Conservation (phyloP, 2,797 vertebrate species). For the Chiloscyllium punctatum region DNA sequence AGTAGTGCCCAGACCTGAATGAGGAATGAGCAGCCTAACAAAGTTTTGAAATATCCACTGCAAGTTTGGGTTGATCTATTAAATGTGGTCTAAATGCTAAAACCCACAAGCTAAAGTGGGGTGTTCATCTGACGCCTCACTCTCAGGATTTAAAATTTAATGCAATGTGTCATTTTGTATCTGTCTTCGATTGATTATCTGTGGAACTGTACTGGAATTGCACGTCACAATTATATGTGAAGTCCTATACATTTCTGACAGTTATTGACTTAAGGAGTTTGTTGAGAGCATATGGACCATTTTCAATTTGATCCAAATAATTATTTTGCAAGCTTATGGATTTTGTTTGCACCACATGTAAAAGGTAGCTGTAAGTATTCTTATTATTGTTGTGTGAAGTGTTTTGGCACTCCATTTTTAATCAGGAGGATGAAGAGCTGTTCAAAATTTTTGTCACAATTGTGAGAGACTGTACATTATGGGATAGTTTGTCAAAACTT, state of each 20-base stretch:
- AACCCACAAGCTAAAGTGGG: not conserved
- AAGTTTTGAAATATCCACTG: not conserved
- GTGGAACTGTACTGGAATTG: not conserved
- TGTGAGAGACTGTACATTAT: not conserved
- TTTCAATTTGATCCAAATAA: not conserved
- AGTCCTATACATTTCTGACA: not conserved
- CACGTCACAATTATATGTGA: not conserved
- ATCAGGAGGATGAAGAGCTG: not conserved
- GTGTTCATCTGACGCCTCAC: not conserved
- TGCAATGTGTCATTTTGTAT: not conserved
- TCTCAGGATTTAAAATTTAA: not conserved
- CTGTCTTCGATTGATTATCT: not conserved
- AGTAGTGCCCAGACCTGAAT: not conserved
- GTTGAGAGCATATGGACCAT: not conserved
- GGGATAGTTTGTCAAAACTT: not conserved
- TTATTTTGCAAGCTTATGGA: not conserved
- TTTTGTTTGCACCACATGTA: not conserved
- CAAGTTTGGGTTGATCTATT: not conserved
- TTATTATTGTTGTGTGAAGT: not conserved
- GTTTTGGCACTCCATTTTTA: not conserved
- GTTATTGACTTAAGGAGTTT: not conserved
- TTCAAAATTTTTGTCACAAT: not conserved
- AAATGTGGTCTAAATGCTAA: not conserved
- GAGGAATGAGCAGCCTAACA: not conserved
- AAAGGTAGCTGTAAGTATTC: not conserved